Evolutionary conservation across 2,888 invertebrate genomes (phyloP).

Genomic region (Monopis laevigella): DNA sequence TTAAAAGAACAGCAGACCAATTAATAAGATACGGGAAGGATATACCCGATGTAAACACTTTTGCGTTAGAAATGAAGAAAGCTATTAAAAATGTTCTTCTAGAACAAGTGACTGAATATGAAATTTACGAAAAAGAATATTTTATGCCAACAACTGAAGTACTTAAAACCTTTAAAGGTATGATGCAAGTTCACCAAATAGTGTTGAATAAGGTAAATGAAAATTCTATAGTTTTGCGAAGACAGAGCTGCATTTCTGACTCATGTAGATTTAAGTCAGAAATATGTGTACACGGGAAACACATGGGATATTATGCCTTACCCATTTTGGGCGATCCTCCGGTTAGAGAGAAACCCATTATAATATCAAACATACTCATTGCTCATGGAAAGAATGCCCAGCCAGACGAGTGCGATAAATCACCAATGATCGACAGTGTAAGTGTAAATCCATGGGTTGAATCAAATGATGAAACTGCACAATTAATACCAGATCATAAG

Average conservation of each 20-base stretch:
- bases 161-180: slow-evolving; percentile 7
- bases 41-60: neutral
- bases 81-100: neutral
- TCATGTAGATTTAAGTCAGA: neutral
- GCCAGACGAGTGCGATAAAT: neutral
- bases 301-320: slow-evolving; percentile 12
- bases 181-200: slow-evolving; percentile 13
- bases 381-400: neutral
- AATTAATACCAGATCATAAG: neutral
- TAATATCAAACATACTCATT: neutral
- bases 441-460: neutral
- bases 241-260: neutral
- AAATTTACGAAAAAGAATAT: slow-evolving; percentile 14
- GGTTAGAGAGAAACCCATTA: slow-evolving; percentile 2
- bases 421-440: neutral
- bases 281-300: slow-evolving; percentile 13
- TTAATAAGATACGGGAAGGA: too few species aligned
- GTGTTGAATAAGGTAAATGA: slow-evolving; percentile 11
- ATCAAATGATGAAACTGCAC: neutral
- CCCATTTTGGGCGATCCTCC: slow-evolving; percentile 2
- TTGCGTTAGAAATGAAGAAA: neutral
- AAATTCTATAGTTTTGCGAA: neutral
- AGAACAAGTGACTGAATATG: neutral
- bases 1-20: too few species aligned
- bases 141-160: neutral